Conservation (phyloP, 2,113 vertebrate species). For the Dicentrarchus labrax region DNA sequence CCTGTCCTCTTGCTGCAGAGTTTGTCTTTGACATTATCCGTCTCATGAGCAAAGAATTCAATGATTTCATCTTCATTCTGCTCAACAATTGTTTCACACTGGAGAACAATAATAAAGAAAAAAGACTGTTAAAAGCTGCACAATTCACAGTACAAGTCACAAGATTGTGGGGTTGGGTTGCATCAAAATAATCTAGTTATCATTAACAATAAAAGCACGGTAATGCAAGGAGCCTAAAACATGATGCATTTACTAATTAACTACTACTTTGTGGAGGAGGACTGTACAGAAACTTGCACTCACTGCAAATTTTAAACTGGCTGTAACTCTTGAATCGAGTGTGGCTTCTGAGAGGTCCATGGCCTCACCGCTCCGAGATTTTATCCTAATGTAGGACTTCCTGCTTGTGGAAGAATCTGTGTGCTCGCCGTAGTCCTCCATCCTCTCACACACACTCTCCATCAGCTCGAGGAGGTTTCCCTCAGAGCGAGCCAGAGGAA, state of each 20-base stretch:
- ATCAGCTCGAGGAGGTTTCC: slow-evolving; percentile 94
- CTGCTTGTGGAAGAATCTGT: slow-evolving; percentile 86
- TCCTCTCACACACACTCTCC: slow-evolving; percentile 93
- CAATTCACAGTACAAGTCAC: no score
- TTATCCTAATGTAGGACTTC: slow-evolving; percentile 88
- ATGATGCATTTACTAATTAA: neutral
- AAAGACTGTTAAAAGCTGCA: neutral
- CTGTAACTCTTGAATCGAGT: slow-evolving; percentile 88
- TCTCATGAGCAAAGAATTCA: slow-evolving; percentile 93
- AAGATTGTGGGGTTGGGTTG: neutral
- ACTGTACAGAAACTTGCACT: slow-evolving; percentile 46
- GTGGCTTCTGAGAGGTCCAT: slow-evolving; percentile 89
- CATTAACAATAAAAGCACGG: no score
- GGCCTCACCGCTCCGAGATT: slow-evolving; percentile 87
- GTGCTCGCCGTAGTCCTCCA: slow-evolving; percentile 93
- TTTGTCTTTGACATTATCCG: slow-evolving; percentile 94
- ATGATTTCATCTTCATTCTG: slow-evolving; percentile 96
- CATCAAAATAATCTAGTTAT: neutral
- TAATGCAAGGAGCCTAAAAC: neutral
- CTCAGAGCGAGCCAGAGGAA: slow-evolving; percentile 93
- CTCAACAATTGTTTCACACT: slow-evolving; percentile 97
- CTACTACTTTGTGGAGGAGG: neutral
- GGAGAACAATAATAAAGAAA: slow-evolving; percentile 41
- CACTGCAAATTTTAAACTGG: slow-evolving; percentile 93
- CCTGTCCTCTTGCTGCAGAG: slow-evolving; percentile 97